Base-by-base conservation (phyloP, 1,140 invertebrate species). In the Drosophila parabipectinata region DNA sequence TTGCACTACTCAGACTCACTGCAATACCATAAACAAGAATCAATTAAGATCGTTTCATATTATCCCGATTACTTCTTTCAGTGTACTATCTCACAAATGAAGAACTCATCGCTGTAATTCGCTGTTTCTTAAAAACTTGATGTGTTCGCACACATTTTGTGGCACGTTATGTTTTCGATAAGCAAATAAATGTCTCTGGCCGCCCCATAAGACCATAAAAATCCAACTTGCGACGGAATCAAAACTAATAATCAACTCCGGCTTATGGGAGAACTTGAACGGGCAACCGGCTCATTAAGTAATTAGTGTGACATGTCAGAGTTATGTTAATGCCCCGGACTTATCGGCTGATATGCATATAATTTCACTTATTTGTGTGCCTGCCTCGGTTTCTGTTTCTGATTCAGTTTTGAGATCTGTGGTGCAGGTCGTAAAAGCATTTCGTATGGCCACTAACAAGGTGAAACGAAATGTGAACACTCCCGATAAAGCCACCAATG, bases 251-350 rank as follows among this genome's bases (percentile, higher is more conserved):
- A 74, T 62, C 59, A 68, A 30, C n/a, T 53, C 21, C 8, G 45
- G 59, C 21, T 32, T 15, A 54, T 34, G 24, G 45, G 55, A 57
- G 21, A 54, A 44, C 37, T 24, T 10, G 30, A 41, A 55, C 47
- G 41, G 41, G 54, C 72, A 68, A 72, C 72, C 61, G 75, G 74
- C 72, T 91, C 90, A 91, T 91, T 91, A 91, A 88, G 90, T 91
- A 91, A 91, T 91, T 91, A 91, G 90, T 91, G 90, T 90, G 90
- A 91, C 90, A 91, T 90, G 83, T 75, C 83, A 84, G 59, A 90
- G 88, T 90, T 90, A 90, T 90, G 88, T 90, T 90, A 88, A 90
- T 88, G 80, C 57, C 47, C 45, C 55, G 28, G 45, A 50, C 71
- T 72, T 73, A 69, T 67, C 67, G 74, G 57, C 54, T 53, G 64